Conservation (phyloP, 1,140 invertebrate genomes). For the Patella vulgata region DNA sequence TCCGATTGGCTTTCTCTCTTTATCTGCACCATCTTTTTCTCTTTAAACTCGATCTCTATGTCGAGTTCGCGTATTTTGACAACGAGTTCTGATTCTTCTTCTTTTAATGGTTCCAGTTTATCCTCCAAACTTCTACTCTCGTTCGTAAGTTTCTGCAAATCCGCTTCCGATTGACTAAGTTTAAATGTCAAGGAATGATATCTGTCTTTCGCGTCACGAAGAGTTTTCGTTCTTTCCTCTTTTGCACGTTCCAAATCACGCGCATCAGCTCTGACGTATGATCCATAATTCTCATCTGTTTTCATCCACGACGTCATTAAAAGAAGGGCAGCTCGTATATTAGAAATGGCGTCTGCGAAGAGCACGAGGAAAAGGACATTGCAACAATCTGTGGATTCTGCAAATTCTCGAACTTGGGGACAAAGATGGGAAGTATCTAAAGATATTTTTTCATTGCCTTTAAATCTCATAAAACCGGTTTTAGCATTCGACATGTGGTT, state of each 20-base stretch:
- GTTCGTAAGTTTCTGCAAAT: constrained; percentile 26
- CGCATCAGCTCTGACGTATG: constrained; percentile 49
- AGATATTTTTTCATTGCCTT: background rate
- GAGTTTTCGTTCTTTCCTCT: constrained; percentile 32
- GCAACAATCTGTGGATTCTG: constrained; percentile 38
- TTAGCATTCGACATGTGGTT: constrained; percentile 14
- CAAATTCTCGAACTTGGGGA: constrained; percentile 34
- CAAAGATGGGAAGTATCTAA: constrained; percentile 1
- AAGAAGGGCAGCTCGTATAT: constrained; percentile 39
- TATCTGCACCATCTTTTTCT: constrained; percentile 24
- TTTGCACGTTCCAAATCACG: constrained; percentile 41
- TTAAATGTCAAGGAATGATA: constrained; percentile 40
- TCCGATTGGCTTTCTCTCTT: constrained; percentile 23
- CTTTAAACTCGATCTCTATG: constrained; percentile 48
- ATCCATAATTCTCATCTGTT: constrained; percentile 45
- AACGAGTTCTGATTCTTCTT: constrained; percentile 1
- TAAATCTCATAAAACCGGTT: constrained; percentile 13
- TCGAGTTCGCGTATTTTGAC: constrained; percentile 18
- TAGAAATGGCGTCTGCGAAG: constrained; percentile 50
- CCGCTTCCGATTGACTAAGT: constrained; percentile 32
- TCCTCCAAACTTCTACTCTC: constrained; percentile 23
- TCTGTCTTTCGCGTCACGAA: constrained; percentile 36
- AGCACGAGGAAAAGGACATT: constrained; percentile 46
- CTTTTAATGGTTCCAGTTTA: background rate
- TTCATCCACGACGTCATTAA: constrained; percentile 47